These are phyloP conservation scores for Leptothorax acervorum DNA, from an alignment of 2,888 invertebrate genomes.

Conservation along the genomic window DNA sequence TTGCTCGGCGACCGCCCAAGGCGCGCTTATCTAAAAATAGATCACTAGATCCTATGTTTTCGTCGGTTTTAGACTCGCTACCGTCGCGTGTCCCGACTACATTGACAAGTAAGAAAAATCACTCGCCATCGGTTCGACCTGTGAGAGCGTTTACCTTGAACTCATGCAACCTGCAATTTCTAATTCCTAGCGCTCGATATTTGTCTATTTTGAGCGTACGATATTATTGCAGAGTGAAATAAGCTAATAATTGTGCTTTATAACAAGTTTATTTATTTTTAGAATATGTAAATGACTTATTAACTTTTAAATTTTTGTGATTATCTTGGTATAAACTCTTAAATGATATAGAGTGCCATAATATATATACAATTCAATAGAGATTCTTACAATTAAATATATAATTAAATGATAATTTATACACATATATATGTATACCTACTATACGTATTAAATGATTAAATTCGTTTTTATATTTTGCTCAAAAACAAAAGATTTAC, in stretches of 20 bases:
- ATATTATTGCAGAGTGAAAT: conserved; percentile 4
- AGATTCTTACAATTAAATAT: not conserved
- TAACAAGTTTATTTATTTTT: conserved; percentile 1
- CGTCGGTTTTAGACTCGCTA: conserved; percentile 69
- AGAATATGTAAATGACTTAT: not conserved
- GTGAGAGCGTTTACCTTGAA: conserved; percentile 48
- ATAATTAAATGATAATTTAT: not conserved
- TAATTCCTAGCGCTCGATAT: not conserved
- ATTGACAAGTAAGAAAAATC: conserved; percentile 55
- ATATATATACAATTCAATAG: not conserved
- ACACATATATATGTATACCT: too few relatives aligned
- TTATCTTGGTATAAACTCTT: not conserved
- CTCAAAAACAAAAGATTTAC: not conserved
- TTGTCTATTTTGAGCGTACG: conserved; percentile 24
- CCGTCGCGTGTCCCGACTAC: conserved; percentile 65
- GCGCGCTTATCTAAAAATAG: conserved; percentile 79
- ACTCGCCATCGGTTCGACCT: conserved; percentile 20
- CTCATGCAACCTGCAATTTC: conserved; percentile 23
- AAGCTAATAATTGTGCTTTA: not conserved
- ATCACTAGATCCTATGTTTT: conserved; percentile 74
- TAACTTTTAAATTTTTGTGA: not conserved
- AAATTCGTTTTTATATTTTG: not conserved
- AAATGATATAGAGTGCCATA: not conserved
- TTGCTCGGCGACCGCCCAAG: conserved; percentile 69
- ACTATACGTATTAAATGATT: not conserved